A percentile compares a stretch with the other conserved stretches of the same genome.
phyloP scores from a whole-genome alignment of 2,797 vertebrate species.

The Sebastes cheni region DNA sequence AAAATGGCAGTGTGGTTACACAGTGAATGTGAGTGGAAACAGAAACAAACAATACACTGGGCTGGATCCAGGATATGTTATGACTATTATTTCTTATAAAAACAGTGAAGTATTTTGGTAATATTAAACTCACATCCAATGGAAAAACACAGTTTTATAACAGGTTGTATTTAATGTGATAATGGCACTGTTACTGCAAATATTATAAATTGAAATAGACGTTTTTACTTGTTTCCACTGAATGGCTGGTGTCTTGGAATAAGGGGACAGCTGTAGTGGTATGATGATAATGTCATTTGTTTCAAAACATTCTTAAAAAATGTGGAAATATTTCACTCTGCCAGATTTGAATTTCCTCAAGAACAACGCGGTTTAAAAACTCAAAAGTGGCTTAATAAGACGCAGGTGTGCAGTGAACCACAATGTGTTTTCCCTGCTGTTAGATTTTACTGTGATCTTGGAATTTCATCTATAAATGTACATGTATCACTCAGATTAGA shows the following conservation, averaged over 20 bases:
- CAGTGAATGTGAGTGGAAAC: slow-evolving; percentile 54
- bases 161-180: slow-evolving; percentile 2
- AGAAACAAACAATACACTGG: slow-evolving; percentile 58
- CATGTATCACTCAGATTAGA: neutral
- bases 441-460: neutral
- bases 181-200: neutral
- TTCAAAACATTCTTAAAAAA: slow-evolving; percentile 6
- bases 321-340: neutral
- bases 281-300: neutral
- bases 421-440: neutral
- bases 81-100: slow-evolving; percentile 63
- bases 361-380: neutral
- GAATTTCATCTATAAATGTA: neutral
- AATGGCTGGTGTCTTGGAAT: neutral
- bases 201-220: neutral
- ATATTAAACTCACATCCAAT: slow-evolving; percentile 15
- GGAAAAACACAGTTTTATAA: slow-evolving; percentile 19
- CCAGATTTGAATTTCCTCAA: slow-evolving; percentile 7
- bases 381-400: neutral
- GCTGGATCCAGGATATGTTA: slow-evolving; percentile 55
- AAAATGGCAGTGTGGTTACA: slow-evolving; percentile 41
- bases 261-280: neutral
- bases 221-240: neutral
- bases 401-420: neutral
- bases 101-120: slow-evolving; percentile 41